Conservation (phyloP, 1,140 invertebrate genomes). For the Pogonognathellus flavescens region DNA sequence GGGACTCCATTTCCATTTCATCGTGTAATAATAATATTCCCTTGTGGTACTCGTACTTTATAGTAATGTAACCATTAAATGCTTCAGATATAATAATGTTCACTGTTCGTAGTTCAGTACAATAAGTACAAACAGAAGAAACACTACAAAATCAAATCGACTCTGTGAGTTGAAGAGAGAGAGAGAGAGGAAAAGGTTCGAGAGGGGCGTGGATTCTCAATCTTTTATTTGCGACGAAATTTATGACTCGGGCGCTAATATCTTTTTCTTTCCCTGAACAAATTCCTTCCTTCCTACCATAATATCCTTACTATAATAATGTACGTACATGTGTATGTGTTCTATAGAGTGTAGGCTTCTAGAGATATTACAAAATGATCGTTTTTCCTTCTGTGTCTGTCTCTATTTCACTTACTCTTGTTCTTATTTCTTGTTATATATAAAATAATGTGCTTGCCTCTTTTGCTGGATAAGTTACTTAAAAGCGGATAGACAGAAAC, state of each 20-base stretch:
- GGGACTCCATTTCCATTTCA: slow-evolving; percentile 19
- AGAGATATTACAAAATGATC: slow-evolving; percentile 49
- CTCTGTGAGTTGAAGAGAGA: slow-evolving; percentile 26
- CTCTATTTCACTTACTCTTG: slow-evolving; percentile 11
- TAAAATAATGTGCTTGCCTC: neutral
- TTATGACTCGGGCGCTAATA: slow-evolving; percentile 67
- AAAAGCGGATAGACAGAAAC: slow-evolving; percentile 14
- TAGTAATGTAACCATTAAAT: slow-evolving; percentile 45
- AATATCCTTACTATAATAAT: too few species aligned
- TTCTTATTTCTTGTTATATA: slow-evolving; percentile 17
- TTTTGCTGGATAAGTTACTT: neutral
- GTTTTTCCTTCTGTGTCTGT: slow-evolving; percentile 42
- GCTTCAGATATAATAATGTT: slow-evolving; percentile 35
- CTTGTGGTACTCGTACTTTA: neutral
- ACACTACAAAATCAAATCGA: slow-evolving; percentile 22
- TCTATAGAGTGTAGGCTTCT: neutral
- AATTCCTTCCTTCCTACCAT: slow-evolving; percentile 53
- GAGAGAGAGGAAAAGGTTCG: slow-evolving; percentile 61
- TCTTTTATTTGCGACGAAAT: slow-evolving; percentile 68
- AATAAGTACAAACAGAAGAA: slow-evolving; percentile 50
- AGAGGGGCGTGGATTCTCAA: slow-evolving; percentile 65
- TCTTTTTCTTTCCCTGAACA: slow-evolving; percentile 64
- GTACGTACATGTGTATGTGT: too few species aligned
- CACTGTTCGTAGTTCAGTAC: neutral
- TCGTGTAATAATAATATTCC: neutral